Conservation (phyloP, 2,113 vertebrate species). For the Brachyistius frenatus region DNA sequence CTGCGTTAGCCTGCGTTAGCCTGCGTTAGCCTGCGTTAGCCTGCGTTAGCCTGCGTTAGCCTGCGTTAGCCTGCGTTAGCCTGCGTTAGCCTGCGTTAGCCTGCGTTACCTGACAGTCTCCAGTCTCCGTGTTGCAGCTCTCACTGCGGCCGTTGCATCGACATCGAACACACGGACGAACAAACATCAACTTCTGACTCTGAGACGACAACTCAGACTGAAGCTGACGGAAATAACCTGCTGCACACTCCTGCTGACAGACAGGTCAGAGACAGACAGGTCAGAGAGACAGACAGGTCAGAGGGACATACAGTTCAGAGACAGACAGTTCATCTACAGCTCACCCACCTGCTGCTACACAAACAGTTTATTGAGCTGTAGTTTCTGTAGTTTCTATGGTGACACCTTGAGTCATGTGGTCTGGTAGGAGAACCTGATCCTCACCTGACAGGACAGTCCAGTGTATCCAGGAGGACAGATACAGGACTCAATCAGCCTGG, state of each 20-base stretch:
- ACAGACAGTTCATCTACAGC: neutral
- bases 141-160: conserved; percentile 92
- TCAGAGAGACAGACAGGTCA: neutral
- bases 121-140: conserved; percentile 88
- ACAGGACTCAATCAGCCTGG: conserved; percentile 89
- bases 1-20: too few species aligned
- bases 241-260: conserved; percentile 87
- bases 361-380: neutral
- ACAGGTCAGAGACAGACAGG: neutral
- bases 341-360: too few species aligned
- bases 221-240: conserved; percentile 87
- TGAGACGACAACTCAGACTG: conserved; percentile 63
- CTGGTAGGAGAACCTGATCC: neutral
- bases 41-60: too few species aligned
- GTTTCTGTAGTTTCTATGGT: neutral
- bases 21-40: too few species aligned
- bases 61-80: neutral
- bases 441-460: conserved; percentile 96
- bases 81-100: neutral
- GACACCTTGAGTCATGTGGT: neutral
- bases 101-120: conserved; percentile 88
- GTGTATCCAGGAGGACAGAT: conserved; percentile 89
- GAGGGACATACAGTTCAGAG: neutral
- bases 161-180: conserved; percentile 88
- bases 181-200: conserved; percentile 52